Conservation (phyloP, 2,888 invertebrate genomes). For the Lumbricus terrestris region DNA sequence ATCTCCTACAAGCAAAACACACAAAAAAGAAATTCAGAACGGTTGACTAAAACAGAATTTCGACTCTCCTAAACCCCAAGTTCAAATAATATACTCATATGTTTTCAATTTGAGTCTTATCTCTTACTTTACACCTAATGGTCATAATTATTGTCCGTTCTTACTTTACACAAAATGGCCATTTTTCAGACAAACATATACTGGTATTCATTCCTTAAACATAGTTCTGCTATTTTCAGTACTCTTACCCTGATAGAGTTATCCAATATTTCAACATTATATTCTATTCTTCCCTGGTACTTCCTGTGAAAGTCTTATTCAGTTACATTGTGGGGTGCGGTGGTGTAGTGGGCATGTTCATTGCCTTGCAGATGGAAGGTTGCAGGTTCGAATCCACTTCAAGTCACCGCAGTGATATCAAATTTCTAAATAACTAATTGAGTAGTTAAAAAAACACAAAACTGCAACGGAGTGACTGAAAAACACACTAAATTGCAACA, state of each 20-base stretch:
- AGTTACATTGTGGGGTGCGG: no score
- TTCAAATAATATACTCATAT: neutral
- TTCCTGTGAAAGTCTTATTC: neutral
- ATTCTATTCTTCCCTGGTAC: neutral
- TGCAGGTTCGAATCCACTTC: no score
- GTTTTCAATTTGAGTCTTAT: neutral
- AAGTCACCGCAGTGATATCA: no score
- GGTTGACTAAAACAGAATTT: neutral
- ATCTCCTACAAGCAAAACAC: conserved; percentile 64
- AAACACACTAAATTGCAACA: neutral
- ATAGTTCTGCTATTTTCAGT: neutral
- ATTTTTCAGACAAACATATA: neutral
- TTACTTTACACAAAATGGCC: neutral
- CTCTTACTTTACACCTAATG: neutral
- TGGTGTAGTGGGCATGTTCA: no score
- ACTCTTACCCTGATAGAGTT: neutral
- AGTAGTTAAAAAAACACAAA: no score
- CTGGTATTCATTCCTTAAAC: neutral
- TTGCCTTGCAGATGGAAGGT: no score
- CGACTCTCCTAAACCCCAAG: neutral
- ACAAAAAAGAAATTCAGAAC: neutral
- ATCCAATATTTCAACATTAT: neutral
- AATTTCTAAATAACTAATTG: no score
- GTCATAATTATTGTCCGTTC: no score
- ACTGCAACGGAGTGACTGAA: neutral